Evolutionary conservation across 2,888 invertebrate species (phyloP), one percentile per base, ranked within the genome.

Genomic region (Entomobrya multifasciata): DNA sequence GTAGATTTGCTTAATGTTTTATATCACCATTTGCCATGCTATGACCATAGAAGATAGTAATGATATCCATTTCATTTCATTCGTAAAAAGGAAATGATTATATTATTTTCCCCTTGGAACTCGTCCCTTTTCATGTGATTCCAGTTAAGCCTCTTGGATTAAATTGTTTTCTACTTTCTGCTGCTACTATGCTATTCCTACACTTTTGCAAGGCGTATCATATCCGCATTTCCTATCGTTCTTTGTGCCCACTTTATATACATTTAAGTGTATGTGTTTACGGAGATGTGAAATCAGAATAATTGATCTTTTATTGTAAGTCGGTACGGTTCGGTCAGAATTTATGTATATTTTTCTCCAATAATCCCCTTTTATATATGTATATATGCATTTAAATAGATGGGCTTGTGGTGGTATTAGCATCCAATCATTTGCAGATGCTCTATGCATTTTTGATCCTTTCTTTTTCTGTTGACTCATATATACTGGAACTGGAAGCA

Each of bases 111-210:
- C 77, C 82, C 60, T 20, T 74, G 82, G 60, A 74, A 67, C 80
- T 90, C 85, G 87, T 88, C 88, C 90, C 86, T 88, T 90, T 88
- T 84, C 88, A 89, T 88, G 79, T 88, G 89, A 86, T 88, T 89
- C 82, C 78, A 87, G 84, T 87, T 90, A 90, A 90, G 86, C 87
- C 80, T 83, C 86, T 76, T 84, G 87, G 87, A 83, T 89, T 90
- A 87, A 88, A 90, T 90, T 88, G 88, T 90, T 87, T 87, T 89
- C 88, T 88, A 89, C 87, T 90, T 88, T 89, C 87, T 87, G 87
- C 87, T 88, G n/a, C n/a, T n/a, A n/a, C n/a, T n/a, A n/a, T n/a
- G n/a, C n/a, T n/a, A n/a, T n/a, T n/a, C 11, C 65, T 30, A 27
- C 55, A 55, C 76, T 76, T 76, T 72, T 44, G 49, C 44, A 22